These are phyloP conservation scores for Ceryle rudis DNA, from an alignment of 2,797 vertebrate species.

Conservation along the genomic window DNA sequence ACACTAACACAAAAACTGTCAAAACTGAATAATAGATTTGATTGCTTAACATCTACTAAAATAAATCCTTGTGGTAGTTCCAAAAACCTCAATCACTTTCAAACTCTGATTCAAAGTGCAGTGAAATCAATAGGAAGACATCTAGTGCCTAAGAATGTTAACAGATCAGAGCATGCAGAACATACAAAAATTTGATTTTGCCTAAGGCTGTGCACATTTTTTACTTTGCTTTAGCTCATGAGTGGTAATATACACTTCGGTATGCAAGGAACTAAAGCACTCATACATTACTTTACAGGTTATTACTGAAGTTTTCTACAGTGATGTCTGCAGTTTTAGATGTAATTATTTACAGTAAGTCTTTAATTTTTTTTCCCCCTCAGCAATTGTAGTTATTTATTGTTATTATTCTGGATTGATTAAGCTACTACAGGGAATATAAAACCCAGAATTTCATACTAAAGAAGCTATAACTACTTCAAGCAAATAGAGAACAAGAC, in stretches of 20 bases:
- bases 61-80: background rate
- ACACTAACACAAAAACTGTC: background rate
- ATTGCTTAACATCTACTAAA: background rate
- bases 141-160: background rate
- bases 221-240: background rate
- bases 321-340: background rate
- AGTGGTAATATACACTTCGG: accelerated
- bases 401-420: background rate
- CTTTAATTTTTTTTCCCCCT: background rate
- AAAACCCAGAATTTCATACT: background rate
- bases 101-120: background rate
- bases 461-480: background rate
- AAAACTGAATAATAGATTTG: background rate
- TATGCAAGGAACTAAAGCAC: background rate
- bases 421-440: background rate
- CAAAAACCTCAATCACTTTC: background rate
- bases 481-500: background rate
- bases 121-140: background rate
- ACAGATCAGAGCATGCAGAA: background rate
- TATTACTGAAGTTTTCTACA: background rate
- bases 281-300: background rate
- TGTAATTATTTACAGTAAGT: background rate
- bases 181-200: background rate
- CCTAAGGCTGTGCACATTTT: background rate
- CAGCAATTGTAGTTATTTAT: background rate